Evolutionary conservation across 2,797 vertebrate genomes (phyloP).

Genomic region (Syngnathus rostellatus): DNA sequence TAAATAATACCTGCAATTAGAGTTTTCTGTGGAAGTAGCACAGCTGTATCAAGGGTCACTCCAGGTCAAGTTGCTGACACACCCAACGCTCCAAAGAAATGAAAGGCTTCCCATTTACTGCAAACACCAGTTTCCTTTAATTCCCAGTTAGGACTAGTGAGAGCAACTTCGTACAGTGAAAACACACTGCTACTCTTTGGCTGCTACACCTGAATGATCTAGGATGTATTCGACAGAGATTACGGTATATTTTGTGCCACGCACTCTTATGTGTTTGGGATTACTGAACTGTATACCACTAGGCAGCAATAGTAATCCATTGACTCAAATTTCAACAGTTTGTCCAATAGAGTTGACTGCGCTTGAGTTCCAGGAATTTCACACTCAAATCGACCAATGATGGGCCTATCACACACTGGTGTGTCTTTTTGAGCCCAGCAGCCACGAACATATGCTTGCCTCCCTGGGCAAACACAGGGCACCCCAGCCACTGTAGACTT

Average conservation of each 20-base stretch:
- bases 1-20: conserved; percentile 21
- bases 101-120: conserved; percentile 44
- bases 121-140: conserved; percentile 32
- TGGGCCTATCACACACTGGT: conserved; percentile 52
- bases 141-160: conserved; percentile 42
- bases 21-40: neutral
- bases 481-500: conserved; percentile 57
- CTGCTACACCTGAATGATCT: conserved; percentile 34
- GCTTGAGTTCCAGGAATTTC: conserved; percentile 53
- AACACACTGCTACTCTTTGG: conserved; percentile 32
- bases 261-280: neutral
- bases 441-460: conserved; percentile 48
- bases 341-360: conserved; percentile 20
- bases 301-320: conserved; percentile 24
- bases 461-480: conserved; percentile 59
- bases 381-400: conserved; percentile 44
- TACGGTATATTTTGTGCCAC: neutral
- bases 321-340: conserved; percentile 30
- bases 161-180: conserved; percentile 23
- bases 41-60: conserved; percentile 28
- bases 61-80: conserved; percentile 47
- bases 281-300: neutral
- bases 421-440: conserved; percentile 54
- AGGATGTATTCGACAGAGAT: neutral
- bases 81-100: conserved; percentile 49